A percentile compares a stretch with the other conserved stretches of the same genome.
Conservation (phyloP, 2,888 invertebrate species). For the Drosophila histrio region DNA sequence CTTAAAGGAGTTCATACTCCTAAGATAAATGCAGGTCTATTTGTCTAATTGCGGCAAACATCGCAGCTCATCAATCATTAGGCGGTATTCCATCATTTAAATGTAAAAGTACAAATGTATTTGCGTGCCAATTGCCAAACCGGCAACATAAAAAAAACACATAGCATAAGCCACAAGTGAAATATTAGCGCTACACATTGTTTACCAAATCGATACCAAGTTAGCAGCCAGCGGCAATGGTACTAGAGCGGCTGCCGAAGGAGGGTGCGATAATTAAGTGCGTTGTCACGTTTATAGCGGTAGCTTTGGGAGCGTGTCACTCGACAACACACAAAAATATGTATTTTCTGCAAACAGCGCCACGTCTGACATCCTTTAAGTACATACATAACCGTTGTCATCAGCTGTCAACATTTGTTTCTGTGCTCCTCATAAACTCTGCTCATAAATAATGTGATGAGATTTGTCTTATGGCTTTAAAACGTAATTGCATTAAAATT, state of each 20-base stretch:
- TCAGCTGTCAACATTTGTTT: slow-evolving; percentile 38
- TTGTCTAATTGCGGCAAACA: slow-evolving; percentile 1
- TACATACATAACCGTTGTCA: slow-evolving; percentile 41
- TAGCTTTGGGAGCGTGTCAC: slow-evolving; percentile 1
- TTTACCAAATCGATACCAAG: slow-evolving; percentile 31
- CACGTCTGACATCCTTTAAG: slow-evolving; percentile 15
- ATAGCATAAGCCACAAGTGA: slow-evolving; percentile 32
- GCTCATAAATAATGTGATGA: slow-evolving; percentile 2
- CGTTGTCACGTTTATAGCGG: slow-evolving; percentile 49
- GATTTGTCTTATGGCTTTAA: slow-evolving; percentile 4
- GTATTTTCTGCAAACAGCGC: not conserved
- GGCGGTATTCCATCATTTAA: slow-evolving; percentile 17
- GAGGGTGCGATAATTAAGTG: slow-evolving; percentile 49
- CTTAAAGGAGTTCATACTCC: slow-evolving; percentile 5
- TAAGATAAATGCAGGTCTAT: not conserved
- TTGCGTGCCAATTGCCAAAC: slow-evolving; percentile 28
- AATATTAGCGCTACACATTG: slow-evolving; percentile 32
- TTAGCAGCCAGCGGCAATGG: not conserved
- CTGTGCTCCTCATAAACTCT: slow-evolving; percentile 2
- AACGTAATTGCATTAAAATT: not conserved
- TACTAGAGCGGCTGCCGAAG: not conserved
- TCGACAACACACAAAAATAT: not conserved
- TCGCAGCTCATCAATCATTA: slow-evolving; percentile 40
- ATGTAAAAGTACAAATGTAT: not conserved
- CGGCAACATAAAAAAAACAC: not conserved